A percentile compares a stretch with the other conserved stretches of the same genome.
Evolutionary conservation across 2,888 invertebrate species (phyloP).

Genomic region (Periphyllus acericola): DNA sequence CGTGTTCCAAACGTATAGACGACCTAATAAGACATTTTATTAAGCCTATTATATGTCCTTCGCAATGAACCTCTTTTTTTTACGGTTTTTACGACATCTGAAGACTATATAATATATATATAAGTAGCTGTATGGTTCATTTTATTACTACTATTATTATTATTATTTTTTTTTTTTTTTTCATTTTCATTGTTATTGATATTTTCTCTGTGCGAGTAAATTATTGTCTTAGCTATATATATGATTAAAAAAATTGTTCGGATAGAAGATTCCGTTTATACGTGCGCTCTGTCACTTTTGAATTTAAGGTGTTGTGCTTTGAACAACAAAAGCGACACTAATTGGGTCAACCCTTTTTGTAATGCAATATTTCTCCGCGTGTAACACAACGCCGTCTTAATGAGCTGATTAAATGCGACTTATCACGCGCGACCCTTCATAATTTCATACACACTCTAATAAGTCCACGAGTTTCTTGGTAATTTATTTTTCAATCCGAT

Average conservation of each 20-base stretch:
- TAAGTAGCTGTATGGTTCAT: neutral
- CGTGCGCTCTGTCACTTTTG: neutral
- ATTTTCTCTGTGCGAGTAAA: neutral
- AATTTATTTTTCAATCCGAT: constrained; percentile 41
- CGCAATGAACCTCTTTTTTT: constrained; percentile 27
- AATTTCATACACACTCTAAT: constrained; percentile 28
- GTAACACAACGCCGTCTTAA: constrained; percentile 61
- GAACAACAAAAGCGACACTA: constrained; percentile 42
- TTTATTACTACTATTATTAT: neutral
- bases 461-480: constrained; percentile 24
- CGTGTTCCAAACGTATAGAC: constrained; percentile 7
- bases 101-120: neutral
- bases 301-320: neutral
- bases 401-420: constrained; percentile 56
- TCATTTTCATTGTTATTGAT: neutral
- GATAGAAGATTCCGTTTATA: neutral
- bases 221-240: neutral
- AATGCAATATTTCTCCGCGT: constrained; percentile 50
- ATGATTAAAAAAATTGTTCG: neutral
- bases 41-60: constrained; percentile 60
- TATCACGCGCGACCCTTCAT: neutral
- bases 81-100: constrained; percentile 30
- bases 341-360: constrained; percentile 59
- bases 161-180: neutral
- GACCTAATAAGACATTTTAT: constrained; percentile 61